These are phyloP conservation scores for Tor tambroides DNA, from an alignment of 2,113 vertebrate genomes.

Conservation along the genomic window DNA sequence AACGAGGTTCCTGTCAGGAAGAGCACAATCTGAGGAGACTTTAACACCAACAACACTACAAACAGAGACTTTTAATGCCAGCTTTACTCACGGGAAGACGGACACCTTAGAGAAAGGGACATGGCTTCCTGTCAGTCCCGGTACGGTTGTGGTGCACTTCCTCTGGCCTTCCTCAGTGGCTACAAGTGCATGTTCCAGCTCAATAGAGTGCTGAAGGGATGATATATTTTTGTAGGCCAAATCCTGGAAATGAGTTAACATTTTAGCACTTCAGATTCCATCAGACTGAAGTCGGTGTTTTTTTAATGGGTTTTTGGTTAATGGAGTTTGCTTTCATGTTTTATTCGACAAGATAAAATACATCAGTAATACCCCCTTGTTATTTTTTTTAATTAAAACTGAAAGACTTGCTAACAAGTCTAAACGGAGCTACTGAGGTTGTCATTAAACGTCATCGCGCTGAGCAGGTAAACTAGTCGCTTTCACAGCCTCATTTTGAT, in stretches of 20 bases:
- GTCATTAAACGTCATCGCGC: background rate
- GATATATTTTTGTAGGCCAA: background rate
- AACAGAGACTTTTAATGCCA: conserved; percentile 41
- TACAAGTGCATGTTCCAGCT: conserved; percentile 37
- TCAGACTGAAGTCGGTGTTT: background rate
- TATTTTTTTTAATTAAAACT: background rate
- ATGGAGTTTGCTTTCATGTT: background rate
- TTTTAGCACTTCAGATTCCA: background rate
- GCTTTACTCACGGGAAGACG: conserved; percentile 34
- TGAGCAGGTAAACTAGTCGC: background rate
- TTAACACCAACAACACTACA: conserved; percentile 60
- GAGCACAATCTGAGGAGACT: conserved; percentile 76
- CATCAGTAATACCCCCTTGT: background rate
- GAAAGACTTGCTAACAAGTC: background rate
- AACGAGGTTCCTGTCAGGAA: conserved; percentile 86
- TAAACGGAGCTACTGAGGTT: background rate
- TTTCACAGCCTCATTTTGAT: background rate
- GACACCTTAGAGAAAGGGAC: too few relatives aligned
- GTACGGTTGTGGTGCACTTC: conserved; percentile 6
- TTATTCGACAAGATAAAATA: background rate
- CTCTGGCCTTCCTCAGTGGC: too few relatives aligned
- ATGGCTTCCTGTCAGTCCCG: conserved; percentile 61
- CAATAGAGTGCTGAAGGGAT: background rate
- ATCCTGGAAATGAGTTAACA: background rate
- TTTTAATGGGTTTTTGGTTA: background rate